Conservation (phyloP, 2,888 invertebrate genomes). For the Operophtera brumata region DNA sequence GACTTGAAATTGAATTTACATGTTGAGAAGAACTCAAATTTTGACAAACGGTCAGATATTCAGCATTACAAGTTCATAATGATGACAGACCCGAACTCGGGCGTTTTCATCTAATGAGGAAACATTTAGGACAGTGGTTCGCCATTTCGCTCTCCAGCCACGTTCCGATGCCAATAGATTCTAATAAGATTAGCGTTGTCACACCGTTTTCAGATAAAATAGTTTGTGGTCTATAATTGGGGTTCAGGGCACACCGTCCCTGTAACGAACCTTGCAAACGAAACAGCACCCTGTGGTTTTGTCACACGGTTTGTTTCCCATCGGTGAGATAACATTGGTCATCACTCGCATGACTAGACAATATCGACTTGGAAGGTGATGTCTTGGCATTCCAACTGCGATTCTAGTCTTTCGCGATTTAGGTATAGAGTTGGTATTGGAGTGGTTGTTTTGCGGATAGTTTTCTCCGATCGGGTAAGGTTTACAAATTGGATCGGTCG, state of each 20-base stretch:
- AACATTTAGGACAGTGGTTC: slow-evolving; percentile 8
- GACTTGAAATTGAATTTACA: no score
- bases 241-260: slow-evolving; percentile 57
- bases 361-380: slow-evolving; percentile 75
- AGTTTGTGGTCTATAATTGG: slow-evolving; percentile 80
- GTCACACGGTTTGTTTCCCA: slow-evolving; percentile 43
- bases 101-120: slow-evolving; percentile 10
- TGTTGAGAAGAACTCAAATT: no score
- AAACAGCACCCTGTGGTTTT: slow-evolving; percentile 42
- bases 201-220: slow-evolving; percentile 78
- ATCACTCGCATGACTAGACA: slow-evolving; percentile 80
- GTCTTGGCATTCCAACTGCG: slow-evolving; percentile 11
- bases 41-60: no score
- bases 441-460: slow-evolving; percentile 41
- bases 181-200: slow-evolving; percentile 79
- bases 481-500: slow-evolving; percentile 79
- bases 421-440: slow-evolving; percentile 40
- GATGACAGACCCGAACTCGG: no score
- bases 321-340: slow-evolving; percentile 55
- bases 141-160: slow-evolving; percentile 44
- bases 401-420: slow-evolving; percentile 22
- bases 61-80: no score
- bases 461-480: slow-evolving; percentile 73
- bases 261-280: slow-evolving; percentile 28
- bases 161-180: slow-evolving; percentile 77